Evolutionary conservation across 2,797 vertebrate genomes (phyloP).

Genomic region (Acrossocheilus fasciatus): DNA sequence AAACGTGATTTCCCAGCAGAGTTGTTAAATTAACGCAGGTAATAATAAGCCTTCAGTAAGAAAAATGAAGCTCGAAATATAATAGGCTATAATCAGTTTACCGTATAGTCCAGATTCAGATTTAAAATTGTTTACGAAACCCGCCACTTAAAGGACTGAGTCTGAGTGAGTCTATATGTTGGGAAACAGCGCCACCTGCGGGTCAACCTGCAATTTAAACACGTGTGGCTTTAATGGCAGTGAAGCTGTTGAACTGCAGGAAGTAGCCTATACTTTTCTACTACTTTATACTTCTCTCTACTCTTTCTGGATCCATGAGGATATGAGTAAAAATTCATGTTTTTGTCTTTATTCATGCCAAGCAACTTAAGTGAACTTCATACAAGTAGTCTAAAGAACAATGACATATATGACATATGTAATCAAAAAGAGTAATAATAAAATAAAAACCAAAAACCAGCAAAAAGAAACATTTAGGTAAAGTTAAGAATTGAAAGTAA

Average conservation of each 20-base stretch:
- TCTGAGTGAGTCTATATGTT: not conserved
- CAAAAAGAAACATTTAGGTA: no score
- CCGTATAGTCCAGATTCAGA: not conserved
- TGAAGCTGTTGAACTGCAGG: not conserved
- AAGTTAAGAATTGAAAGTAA: no score
- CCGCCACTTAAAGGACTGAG: not conserved
- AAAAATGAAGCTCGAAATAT: no score
- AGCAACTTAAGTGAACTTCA: not conserved
- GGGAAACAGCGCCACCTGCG: conserved; percentile 7
- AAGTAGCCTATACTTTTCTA: not conserved
- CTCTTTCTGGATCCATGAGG: not conserved
- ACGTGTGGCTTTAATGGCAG: no score
- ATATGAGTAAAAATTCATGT: no score
- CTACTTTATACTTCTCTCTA: not conserved
- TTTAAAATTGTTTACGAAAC: not conserved
- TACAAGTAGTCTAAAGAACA: not conserved
- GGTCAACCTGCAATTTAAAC: not conserved
- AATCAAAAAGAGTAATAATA: no score
- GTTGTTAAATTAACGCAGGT: not conserved
- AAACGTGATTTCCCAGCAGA: not conserved
- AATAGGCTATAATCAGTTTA: not conserved
- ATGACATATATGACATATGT: no score
- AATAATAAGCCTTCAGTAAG: not conserved
- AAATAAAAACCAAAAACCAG: no score
- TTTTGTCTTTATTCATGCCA: not conserved